Evolutionary conservation across 64 coral and sea anemone genomes (phyloP).

Genomic region (Dendronephthya gigantea): DNA sequence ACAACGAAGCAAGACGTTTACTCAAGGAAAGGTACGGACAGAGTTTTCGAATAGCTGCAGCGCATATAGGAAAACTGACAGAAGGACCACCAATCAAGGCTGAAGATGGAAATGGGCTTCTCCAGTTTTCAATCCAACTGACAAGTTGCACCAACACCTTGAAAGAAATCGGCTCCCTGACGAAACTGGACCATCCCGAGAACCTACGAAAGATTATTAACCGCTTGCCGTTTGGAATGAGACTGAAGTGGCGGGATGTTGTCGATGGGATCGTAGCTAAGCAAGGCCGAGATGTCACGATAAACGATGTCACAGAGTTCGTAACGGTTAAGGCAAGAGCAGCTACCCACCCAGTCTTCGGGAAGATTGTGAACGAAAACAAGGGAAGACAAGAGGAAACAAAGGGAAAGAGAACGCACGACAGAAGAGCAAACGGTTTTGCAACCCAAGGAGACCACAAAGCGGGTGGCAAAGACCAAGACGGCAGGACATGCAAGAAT

Average conservation of each 20-base stretch:
- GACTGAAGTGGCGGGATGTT: constrained; percentile 32
- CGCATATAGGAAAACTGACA: constrained; percentile 2
- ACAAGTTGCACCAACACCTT: constrained; percentile 43
- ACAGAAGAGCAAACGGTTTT: not conserved
- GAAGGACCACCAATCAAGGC: constrained; percentile 6
- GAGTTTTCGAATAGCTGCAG: constrained; percentile 33
- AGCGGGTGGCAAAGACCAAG: not conserved
- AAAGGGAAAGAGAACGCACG: no score
- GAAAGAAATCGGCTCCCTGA: constrained; percentile 26
- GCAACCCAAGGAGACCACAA: not conserved
- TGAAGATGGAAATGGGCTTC: constrained; percentile 19
- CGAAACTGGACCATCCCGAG: constrained; percentile 44
- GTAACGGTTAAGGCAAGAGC: constrained; percentile 39
- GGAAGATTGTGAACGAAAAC: constrained; percentile 11
- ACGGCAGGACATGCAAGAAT: no score
- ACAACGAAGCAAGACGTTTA: constrained; percentile 17
- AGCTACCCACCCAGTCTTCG: constrained; percentile 37
- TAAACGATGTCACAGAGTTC: constrained; percentile 29
- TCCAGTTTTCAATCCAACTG: constrained; percentile 26
- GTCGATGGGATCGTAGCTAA: constrained; percentile 22
- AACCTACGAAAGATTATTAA: constrained; percentile 23
- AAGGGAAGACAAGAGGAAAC: not conserved
- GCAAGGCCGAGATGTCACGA: constrained; percentile 16
- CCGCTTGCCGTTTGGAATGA: constrained; percentile 29
- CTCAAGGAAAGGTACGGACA: constrained; percentile 40